Percentiles rank a stretch among this genome's conserved stretches.
phyloP scores from a whole-genome alignment of 2,888 invertebrate genomes.

The Catotricha subobsoleta region DNA sequence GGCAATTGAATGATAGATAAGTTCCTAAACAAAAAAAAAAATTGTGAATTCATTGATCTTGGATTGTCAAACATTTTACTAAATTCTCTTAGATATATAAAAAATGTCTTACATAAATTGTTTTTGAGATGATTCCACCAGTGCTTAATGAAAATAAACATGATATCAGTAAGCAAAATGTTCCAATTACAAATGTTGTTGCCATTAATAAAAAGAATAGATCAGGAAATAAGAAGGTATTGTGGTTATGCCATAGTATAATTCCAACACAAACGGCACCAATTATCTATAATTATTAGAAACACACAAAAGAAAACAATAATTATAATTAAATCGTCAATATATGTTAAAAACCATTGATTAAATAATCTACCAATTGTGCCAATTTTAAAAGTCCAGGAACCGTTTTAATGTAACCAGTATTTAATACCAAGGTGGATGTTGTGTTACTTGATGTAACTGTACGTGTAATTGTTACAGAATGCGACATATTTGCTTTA shows the following conservation, averaged over 20 bases:
- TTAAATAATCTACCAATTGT: slow-evolving; percentile 45
- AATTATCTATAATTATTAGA: slow-evolving; percentile 43
- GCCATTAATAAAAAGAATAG: slow-evolving; percentile 56
- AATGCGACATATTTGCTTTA: slow-evolving; percentile 55
- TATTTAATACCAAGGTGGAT: slow-evolving; percentile 60
- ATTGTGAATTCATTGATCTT: background rate
- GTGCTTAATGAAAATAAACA: slow-evolving; percentile 64
- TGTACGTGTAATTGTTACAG: slow-evolving; percentile 70
- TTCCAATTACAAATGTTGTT: slow-evolving; percentile 61
- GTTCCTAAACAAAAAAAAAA: slow-evolving; percentile 42
- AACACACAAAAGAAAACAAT: slow-evolving; percentile 10
- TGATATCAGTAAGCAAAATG: slow-evolving; percentile 53
- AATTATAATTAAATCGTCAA: background rate
- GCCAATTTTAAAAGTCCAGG: slow-evolving; percentile 67
- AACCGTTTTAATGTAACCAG: slow-evolving; percentile 58
- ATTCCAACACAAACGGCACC: slow-evolving; percentile 59
- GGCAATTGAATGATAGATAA: slow-evolving; percentile 61
- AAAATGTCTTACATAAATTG: slow-evolving; percentile 38
- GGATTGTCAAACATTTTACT: background rate
- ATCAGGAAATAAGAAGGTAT: slow-evolving; percentile 23
- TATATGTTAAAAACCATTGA: slow-evolving; percentile 4
- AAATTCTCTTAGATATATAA: background rate
- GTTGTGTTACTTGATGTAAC: slow-evolving; percentile 66
- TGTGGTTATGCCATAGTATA: slow-evolving; percentile 38
- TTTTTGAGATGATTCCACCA: slow-evolving; percentile 68